phyloP scores from a whole-genome alignment of 2,797 vertebrate species.

The Odontamblyopus lacepedii region DNA sequence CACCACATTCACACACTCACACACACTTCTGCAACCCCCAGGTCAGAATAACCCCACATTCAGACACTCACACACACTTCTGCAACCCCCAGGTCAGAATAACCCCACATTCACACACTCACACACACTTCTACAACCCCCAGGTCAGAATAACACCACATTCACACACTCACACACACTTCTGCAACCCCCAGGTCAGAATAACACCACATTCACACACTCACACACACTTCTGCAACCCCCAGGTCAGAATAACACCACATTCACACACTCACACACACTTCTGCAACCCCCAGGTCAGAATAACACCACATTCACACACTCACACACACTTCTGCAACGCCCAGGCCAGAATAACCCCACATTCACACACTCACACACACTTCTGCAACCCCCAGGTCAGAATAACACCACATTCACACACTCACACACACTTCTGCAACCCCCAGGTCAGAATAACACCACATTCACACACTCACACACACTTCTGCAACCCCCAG shows the following conservation, averaged over 20 bases:
- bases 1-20: too few species aligned
- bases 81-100: too few species aligned
- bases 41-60: slow-evolving; percentile 51
- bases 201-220: too few species aligned
- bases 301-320: background rate
- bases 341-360: slow-evolving; percentile 73
- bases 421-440: slow-evolving; percentile 55
- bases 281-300: slow-evolving; percentile 82
- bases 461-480: too few species aligned
- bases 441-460: slow-evolving; percentile 76
- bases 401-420: too few species aligned
- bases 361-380: too few species aligned
- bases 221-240: too few species aligned
- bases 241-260: too few species aligned
- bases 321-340: slow-evolving; percentile 64
- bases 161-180: background rate
- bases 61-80: too few species aligned
- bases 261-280: too few species aligned
- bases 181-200: slow-evolving; percentile 83
- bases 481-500: slow-evolving; percentile 79
- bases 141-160: slow-evolving; percentile 66
- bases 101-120: too few species aligned
- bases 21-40: slow-evolving; percentile 78
- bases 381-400: too few species aligned
- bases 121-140: slow-evolving; percentile 71